Evolutionary conservation across 2,797 vertebrate species (phyloP), one percentile per base, ranked within the genome.

Genomic region (Eurystomus glaucurus): DNA sequence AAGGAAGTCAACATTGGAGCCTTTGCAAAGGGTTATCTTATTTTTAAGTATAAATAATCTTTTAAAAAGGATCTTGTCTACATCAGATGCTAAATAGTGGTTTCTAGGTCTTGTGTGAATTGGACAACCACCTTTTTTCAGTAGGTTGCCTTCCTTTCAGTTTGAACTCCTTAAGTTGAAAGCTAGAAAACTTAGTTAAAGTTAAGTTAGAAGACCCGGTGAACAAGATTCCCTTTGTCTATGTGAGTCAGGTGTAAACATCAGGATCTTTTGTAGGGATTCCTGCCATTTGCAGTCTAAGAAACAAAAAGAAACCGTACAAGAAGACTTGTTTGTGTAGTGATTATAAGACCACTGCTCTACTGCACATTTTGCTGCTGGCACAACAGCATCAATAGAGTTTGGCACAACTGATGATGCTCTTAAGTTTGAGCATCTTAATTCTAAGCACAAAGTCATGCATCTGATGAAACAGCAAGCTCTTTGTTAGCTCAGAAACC

Each of bases 41-140:
- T 17, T 62, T 93, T 57, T 16, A 52, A 43, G 8, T 41, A 1
- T 7, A 45, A 14, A 0, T 39, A 0, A 15, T 50, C 2, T 79
- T 29, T 3, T 2, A 10, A 19, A 50, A 79, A 51, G 3, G 19
- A 8, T 28, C 23, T 35, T 57, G 6, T 33, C 1, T 76, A 2
- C 2, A 14, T 75, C 11, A 14, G 3, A 16, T 29, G 4, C 6
- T 91, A 10, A 55, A 3, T 18, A 55, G 5, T 25, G 28, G 4
- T 26, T 83, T 79, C 39, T 55, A 58, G 23, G 18, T 43, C 16
- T 10, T 48, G 1, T 25, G 18, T 58, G 45, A 66, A 33, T 70
- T 84, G 6, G 18, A 15, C 20, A 35, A 4, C 18, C 39, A 4
- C 18, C 1, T 20, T 57, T 76, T 26, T 83, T 88, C 55, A 9